Conservation (phyloP, 2,113 vertebrate genomes). For the Microcebus jonahi region DNA sequence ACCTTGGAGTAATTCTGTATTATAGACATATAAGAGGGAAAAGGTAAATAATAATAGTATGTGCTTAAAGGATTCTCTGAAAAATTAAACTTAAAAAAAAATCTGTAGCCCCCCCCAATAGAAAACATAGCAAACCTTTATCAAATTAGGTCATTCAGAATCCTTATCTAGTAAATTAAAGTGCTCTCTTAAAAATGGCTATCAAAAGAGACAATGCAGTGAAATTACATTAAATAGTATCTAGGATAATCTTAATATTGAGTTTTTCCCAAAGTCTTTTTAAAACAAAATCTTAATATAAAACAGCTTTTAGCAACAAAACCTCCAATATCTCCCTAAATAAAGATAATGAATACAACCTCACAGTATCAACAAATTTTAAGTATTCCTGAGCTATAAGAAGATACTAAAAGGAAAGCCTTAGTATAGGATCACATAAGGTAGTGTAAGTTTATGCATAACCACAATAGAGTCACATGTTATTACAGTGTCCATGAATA, state of each 20-base stretch:
- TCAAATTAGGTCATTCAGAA: constrained; percentile 85
- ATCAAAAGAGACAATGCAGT: constrained; percentile 76
- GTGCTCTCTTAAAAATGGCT: constrained; percentile 74
- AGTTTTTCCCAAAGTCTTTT: background rate
- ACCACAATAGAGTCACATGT: constrained; percentile 60
- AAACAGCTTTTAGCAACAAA: background rate
- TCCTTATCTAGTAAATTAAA: constrained; percentile 81
- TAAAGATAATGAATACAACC: constrained; percentile 48
- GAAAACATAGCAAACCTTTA: constrained; percentile 72
- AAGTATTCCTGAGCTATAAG: constrained; percentile 49
- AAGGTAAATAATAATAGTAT: constrained; percentile 67
- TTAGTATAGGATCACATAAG: constrained; percentile 64
- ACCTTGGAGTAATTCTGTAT: constrained; percentile 60
- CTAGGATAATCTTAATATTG: constrained; percentile 53
- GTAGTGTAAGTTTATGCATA: constrained; percentile 66
- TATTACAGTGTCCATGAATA: background rate
- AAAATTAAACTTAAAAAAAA: constrained; percentile 81
- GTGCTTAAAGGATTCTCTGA: constrained; percentile 72
- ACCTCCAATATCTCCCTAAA: background rate
- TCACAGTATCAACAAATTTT: constrained; percentile 67
- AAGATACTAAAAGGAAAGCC: constrained; percentile 75
- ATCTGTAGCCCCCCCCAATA: background rate
- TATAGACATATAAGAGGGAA: constrained; percentile 23
- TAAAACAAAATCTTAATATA: constrained; percentile 72
- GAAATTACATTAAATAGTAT: constrained; percentile 75